phyloP scores from a whole-genome alignment of 1,140 invertebrate genomes.

The Bombus ignitus region DNA sequence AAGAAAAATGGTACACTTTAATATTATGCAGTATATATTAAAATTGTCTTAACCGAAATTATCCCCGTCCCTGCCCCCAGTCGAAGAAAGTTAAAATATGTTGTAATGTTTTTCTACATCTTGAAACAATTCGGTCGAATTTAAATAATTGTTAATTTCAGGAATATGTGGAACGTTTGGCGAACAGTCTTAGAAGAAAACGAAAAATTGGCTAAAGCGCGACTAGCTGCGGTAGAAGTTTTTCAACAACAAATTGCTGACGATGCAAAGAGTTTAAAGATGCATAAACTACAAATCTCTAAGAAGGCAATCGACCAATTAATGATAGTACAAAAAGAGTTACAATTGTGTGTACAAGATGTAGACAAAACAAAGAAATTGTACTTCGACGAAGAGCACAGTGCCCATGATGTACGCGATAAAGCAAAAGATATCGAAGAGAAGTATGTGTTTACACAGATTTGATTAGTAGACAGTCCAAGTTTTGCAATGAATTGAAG shows the following conservation, averaged over 20 bases:
- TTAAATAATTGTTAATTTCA: slow-evolving; percentile 77
- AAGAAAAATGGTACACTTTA: slow-evolving; percentile 91
- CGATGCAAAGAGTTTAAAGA: slow-evolving; percentile 92
- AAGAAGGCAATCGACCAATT: slow-evolving; percentile 96
- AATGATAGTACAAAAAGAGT: slow-evolving; percentile 93
- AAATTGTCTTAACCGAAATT: not conserved
- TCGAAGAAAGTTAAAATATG: not conserved
- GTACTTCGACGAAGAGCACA: slow-evolving; percentile 97
- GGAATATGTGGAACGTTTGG: slow-evolving; percentile 99
- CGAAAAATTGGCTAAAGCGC: slow-evolving; percentile 94
- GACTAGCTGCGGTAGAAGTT: slow-evolving; percentile 95
- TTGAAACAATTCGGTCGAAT: not conserved
- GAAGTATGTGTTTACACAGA: slow-evolving; percentile 87
- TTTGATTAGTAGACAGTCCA: not conserved
- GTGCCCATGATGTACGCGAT: slow-evolving; percentile 96
- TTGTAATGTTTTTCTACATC: not conserved
- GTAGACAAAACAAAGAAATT: slow-evolving; percentile 97
- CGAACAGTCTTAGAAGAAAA: slow-evolving; percentile 96
- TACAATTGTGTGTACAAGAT: slow-evolving; percentile 93
- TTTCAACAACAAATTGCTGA: slow-evolving; percentile 97
- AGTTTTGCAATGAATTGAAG: not conserved
- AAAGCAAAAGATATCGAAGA: slow-evolving; percentile 98
- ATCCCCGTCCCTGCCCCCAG: not conserved
- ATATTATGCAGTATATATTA: not conserved
- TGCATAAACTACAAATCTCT: slow-evolving; percentile 92